phyloP scores from a whole-genome alignment of 1,140 invertebrate genomes.

The Portunus trituberculatus region DNA sequence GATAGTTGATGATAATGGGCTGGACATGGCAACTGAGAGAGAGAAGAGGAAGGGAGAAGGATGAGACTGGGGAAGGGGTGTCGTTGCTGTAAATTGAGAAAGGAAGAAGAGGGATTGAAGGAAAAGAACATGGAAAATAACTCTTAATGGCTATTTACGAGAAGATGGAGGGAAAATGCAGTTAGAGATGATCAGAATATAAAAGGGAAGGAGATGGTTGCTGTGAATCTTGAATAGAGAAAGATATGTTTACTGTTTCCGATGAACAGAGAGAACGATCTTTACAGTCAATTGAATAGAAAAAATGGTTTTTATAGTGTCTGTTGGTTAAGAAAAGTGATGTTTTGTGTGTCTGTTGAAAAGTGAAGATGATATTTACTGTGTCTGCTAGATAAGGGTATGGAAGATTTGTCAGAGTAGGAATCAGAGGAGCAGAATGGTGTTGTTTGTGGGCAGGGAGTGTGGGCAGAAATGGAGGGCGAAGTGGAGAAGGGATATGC shows the following conservation, averaged over 20 bases:
- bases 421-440: background rate
- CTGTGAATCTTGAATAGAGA: background rate
- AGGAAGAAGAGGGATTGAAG: too few relatives aligned
- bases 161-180: background rate
- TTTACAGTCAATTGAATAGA: background rate
- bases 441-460: background rate
- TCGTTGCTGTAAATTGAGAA: background rate
- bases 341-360: background rate
- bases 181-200: background rate
- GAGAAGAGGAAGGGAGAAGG: background rate
- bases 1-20: background rate
- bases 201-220: background rate
- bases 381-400: too few relatives aligned
- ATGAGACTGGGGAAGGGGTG: background rate
- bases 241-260: background rate
- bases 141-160: background rate
- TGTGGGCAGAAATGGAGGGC: background rate
- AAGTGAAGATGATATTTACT: background rate
- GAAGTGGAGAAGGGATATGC: background rate
- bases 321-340: background rate
- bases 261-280: background rate
- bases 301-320: background rate
- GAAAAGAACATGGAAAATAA: background rate
- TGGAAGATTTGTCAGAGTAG: background rate
- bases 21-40: background rate